phyloP scores from a whole-genome alignment of 2,888 invertebrate species.

The Drosophila multiciliata region DNA sequence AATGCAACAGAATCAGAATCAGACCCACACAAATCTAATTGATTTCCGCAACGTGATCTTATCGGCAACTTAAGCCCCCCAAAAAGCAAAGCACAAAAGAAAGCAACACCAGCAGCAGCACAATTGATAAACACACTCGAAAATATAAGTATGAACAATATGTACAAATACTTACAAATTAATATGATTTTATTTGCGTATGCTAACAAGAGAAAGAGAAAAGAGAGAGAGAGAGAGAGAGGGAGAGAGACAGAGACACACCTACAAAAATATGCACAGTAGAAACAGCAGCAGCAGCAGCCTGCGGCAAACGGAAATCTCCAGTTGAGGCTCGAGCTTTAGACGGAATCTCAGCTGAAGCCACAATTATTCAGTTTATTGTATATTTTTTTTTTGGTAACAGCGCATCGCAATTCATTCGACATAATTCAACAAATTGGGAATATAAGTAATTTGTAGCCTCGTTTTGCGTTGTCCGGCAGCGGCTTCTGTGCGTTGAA shows the following conservation, averaged over 20 bases:
- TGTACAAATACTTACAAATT: conserved; percentile 3
- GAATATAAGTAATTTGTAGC: conserved; percentile 67
- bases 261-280: conserved; percentile 51
- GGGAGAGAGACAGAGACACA: conserved; percentile 39
- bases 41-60: conserved; percentile 62
- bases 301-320: conserved; percentile 42
- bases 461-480: conserved; percentile 50
- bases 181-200: conserved; percentile 18
- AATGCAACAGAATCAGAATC: conserved; percentile 5
- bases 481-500: conserved; percentile 59
- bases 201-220: conserved; percentile 11
- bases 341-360: conserved; percentile 1
- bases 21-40: conserved; percentile 28
- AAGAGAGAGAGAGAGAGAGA: conserved; percentile 9
- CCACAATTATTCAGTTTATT: conserved; percentile 23
- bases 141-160: conserved; percentile 28
- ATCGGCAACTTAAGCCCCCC: conserved; percentile 22
- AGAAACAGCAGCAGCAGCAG: conserved; percentile 9
- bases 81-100: conserved; percentile 52
- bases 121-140: conserved; percentile 45
- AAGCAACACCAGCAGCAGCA: conserved; percentile 59
- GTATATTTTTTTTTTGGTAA: conserved; percentile 26
- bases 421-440: conserved; percentile 69
- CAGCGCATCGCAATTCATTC: conserved; percentile 58
- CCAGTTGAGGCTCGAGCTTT: conserved; percentile 13